phyloP scores from a whole-genome alignment of 2,113 vertebrate genomes.

The Heloderma charlesbogerti region DNA sequence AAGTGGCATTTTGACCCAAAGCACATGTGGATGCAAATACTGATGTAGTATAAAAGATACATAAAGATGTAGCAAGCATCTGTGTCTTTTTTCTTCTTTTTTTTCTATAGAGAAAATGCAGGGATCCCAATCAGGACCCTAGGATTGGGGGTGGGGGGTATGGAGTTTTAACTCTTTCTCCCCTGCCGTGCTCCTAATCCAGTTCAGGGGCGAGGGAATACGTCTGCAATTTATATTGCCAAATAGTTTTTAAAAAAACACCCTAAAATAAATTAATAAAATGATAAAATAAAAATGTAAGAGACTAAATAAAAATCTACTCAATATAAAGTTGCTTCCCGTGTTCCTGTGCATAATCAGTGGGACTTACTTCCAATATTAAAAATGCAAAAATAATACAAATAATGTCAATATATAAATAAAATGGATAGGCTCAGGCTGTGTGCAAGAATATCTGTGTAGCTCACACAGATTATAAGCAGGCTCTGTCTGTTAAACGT shows the following conservation, averaged over 20 bases:
- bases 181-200: too few relatives aligned
- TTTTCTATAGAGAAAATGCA: too few relatives aligned
- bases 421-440: neutral
- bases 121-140: too few relatives aligned
- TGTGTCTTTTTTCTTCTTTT: too few relatives aligned
- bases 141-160: too few relatives aligned
- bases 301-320: neutral
- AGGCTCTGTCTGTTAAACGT: slow-evolving; percentile 7
- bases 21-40: too few relatives aligned
- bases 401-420: neutral
- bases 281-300: neutral
- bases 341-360: neutral
- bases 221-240: too few relatives aligned
- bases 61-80: too few relatives aligned
- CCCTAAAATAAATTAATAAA: neutral
- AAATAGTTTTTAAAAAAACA: neutral
- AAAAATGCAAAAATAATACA: slow-evolving; percentile 3
- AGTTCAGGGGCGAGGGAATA: too few relatives aligned
- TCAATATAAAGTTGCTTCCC: neutral
- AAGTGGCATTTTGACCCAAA: too few relatives aligned
- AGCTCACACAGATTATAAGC: slow-evolving; percentile 30
- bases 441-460: neutral
- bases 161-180: too few relatives aligned
- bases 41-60: too few relatives aligned
- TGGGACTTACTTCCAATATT: neutral